Conservation (phyloP, 2,113 vertebrate species). For the Apus apus region DNA sequence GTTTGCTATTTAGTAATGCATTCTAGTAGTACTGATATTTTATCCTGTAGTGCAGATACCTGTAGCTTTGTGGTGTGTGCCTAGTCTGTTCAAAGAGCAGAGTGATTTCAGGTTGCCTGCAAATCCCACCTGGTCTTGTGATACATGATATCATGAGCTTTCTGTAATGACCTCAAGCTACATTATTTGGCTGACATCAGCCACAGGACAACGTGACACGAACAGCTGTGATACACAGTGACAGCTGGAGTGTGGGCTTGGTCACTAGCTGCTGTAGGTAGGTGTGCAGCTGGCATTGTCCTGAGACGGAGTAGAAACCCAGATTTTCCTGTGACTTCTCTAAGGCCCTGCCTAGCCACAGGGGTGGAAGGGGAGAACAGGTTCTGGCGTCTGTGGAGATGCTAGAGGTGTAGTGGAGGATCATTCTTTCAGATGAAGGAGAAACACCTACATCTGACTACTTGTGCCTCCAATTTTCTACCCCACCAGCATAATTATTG, state of each 20-base stretch:
- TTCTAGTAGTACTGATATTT: neutral
- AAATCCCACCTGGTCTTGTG: neutral
- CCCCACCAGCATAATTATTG: neutral
- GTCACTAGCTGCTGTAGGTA: neutral
- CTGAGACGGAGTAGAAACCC: neutral
- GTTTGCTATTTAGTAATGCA: neutral
- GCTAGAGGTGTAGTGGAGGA: neutral
- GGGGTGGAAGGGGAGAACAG: neutral
- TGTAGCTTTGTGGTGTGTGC: neutral
- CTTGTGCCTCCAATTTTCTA: neutral
- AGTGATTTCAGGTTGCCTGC: neutral
- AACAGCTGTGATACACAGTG: neutral
- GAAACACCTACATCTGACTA: neutral
- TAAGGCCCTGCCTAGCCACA: fast-evolving
- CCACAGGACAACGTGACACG: neutral
- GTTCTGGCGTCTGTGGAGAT: neutral
- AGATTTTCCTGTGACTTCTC: neutral
- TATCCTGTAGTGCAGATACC: neutral
- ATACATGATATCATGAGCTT: neutral
- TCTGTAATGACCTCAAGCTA: neutral
- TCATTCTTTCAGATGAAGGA: neutral
- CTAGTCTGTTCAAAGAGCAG: neutral
- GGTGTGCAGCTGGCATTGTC: neutral
- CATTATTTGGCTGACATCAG: neutral
- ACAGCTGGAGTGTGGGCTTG: fast-evolving